Evolutionary conservation across 2,797 vertebrate genomes (phyloP).

Genomic region (Liasis olivaceus): DNA sequence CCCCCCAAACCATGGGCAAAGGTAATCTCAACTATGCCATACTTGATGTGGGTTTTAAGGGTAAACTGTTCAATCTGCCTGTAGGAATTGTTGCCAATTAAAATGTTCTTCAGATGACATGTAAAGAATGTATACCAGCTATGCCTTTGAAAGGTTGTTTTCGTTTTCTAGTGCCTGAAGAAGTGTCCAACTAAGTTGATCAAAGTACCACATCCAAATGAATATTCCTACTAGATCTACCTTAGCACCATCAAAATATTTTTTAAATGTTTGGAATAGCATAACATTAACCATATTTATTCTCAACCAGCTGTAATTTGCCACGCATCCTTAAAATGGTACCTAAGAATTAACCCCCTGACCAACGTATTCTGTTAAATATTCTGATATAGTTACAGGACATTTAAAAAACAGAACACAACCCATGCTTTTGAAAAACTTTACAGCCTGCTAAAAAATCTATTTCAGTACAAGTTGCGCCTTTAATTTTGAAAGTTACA

Average conservation of each 20-base stretch:
- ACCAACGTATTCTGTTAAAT: conserved; percentile 64
- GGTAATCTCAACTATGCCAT: too few species aligned
- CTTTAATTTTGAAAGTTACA: conserved; percentile 79
- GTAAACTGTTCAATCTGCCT: background rate
- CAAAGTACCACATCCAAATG: background rate
- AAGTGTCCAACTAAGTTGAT: background rate
- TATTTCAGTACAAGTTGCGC: conserved; percentile 79
- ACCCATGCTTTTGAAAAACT: conserved; percentile 68
- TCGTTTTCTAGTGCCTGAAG: background rate
- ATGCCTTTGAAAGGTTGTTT: background rate
- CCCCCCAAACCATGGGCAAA: too few species aligned
- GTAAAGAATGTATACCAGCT: background rate
- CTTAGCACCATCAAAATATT: background rate
- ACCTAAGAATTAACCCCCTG: conserved; percentile 54
- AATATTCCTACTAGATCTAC: background rate
- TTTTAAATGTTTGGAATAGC: background rate
- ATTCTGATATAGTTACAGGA: conserved; percentile 66
- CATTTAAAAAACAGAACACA: conserved; percentile 45
- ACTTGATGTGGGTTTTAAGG: background rate
- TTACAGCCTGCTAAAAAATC: conserved; percentile 74
- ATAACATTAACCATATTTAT: background rate
- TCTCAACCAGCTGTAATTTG: background rate
- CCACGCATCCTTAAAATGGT: background rate
- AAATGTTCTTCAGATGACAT: too few species aligned
- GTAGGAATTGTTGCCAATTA: too few species aligned